phyloP scores from a whole-genome alignment of 1,140 invertebrate genomes.

The Coboldia fuscipes region DNA sequence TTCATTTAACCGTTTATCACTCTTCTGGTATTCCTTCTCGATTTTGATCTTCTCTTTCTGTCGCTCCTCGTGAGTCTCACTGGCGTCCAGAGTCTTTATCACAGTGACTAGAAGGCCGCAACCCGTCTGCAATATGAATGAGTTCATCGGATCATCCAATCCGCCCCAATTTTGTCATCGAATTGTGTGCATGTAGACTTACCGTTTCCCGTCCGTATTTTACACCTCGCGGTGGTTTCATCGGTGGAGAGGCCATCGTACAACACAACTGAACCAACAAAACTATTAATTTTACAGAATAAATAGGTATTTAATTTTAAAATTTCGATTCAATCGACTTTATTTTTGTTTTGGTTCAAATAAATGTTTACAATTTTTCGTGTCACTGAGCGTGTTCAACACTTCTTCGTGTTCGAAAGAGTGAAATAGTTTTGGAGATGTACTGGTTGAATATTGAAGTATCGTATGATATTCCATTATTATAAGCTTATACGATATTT shows the following conservation, averaged over 20 bases:
- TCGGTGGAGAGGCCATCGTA: slow-evolving; percentile 34
- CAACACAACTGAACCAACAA: no score
- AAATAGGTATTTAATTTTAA: no score
- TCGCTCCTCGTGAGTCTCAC: slow-evolving; percentile 84
- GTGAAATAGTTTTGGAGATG: no score
- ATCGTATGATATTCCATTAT: no score
- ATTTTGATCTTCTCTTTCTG: slow-evolving; percentile 85
- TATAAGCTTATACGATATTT: no score
- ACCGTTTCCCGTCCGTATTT: slow-evolving; percentile 66
- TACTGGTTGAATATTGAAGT: no score
- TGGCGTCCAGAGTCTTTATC: slow-evolving; percentile 73
- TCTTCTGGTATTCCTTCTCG: slow-evolving; percentile 80
- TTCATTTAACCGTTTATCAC: slow-evolving; percentile 72
- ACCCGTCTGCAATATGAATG: slow-evolving; percentile 7
- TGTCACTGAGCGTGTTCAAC: no score
- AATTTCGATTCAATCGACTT: no score
- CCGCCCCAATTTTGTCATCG: background rate
- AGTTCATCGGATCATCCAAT: background rate
- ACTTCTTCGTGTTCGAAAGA: no score
- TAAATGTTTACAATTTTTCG: no score
- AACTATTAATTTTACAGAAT: no score
- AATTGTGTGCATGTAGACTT: slow-evolving; percentile 13
- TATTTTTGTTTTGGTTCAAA: no score
- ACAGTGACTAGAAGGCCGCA: slow-evolving; percentile 63
- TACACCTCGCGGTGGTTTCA: slow-evolving; percentile 58